Conservation (phyloP, 2,113 vertebrate species). For the Rafetus swinhoei region DNA sequence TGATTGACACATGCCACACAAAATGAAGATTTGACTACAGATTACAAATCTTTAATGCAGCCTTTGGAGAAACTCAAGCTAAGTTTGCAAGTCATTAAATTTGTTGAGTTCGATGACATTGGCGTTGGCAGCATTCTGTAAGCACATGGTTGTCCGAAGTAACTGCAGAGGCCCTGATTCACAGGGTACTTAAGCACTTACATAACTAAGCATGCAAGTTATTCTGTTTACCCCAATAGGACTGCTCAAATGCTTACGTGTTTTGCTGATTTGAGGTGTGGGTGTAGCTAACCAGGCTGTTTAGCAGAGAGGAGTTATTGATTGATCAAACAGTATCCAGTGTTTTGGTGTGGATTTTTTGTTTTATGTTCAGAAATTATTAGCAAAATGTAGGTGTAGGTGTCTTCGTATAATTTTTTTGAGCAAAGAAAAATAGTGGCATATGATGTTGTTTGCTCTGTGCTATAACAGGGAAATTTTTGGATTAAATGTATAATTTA, state of each 20-base stretch:
- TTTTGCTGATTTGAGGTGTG: neutral
- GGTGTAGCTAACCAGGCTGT: neutral
- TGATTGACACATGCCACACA: neutral
- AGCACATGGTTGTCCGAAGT: neutral
- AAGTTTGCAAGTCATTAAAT: neutral
- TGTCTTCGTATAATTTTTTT: neutral
- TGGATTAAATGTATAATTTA: neutral
- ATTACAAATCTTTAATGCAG: fast-evolving
- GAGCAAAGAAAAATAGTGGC: neutral
- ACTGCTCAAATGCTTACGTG: neutral
- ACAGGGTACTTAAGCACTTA: fast-evolving
- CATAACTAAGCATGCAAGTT: neutral
- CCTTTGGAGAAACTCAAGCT: neutral
- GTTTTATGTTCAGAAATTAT: neutral
- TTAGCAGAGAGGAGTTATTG: neutral
- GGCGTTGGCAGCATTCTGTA: fast-evolving
- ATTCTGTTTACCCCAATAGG: neutral
- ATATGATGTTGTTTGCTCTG: neutral
- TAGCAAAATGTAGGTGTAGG: neutral
- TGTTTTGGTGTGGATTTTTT: neutral
- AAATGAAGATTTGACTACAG: neutral
- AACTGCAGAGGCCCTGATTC: neutral
- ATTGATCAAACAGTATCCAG: neutral
- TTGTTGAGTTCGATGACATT: neutral
- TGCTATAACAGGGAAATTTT: fast-evolving